phyloP scores from a whole-genome alignment of 2,113 vertebrate species.

The Malurus melanocephalus region DNA sequence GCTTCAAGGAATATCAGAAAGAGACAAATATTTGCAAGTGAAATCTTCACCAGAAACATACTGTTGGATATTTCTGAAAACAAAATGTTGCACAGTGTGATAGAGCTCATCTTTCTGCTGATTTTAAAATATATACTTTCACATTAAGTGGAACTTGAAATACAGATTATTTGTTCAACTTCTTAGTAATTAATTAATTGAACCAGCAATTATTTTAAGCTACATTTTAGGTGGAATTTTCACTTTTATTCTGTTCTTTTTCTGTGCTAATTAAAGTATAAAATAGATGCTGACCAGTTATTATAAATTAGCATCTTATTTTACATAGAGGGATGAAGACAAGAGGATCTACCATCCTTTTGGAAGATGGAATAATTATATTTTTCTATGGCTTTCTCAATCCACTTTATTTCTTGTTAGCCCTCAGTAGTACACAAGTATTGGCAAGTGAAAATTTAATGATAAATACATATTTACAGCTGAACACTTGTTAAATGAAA shows the following conservation, averaged over 20 bases:
- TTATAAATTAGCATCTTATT: background rate
- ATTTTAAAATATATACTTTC: background rate
- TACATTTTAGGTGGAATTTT: background rate
- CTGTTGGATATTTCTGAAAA: background rate
- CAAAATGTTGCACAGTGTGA: background rate
- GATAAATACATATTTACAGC: background rate
- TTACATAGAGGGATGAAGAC: background rate
- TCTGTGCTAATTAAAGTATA: background rate
- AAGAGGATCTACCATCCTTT: background rate
- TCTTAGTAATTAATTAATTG: background rate
- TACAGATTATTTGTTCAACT: background rate
- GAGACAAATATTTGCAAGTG: background rate
- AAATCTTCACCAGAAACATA: background rate
- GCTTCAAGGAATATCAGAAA: background rate
- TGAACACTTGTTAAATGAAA: background rate
- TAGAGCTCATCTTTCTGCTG: background rate
- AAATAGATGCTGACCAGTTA: background rate
- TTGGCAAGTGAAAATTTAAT: background rate
- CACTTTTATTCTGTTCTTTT: background rate
- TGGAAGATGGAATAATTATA: background rate
- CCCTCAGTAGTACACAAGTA: background rate
- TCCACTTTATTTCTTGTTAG: background rate
- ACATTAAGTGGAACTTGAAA: background rate
- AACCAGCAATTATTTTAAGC: background rate
- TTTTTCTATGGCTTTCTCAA: background rate